These are phyloP conservation scores for Cepphus grylle DNA, from an alignment of 2,113 vertebrate genomes.

Conservation along the genomic window DNA sequence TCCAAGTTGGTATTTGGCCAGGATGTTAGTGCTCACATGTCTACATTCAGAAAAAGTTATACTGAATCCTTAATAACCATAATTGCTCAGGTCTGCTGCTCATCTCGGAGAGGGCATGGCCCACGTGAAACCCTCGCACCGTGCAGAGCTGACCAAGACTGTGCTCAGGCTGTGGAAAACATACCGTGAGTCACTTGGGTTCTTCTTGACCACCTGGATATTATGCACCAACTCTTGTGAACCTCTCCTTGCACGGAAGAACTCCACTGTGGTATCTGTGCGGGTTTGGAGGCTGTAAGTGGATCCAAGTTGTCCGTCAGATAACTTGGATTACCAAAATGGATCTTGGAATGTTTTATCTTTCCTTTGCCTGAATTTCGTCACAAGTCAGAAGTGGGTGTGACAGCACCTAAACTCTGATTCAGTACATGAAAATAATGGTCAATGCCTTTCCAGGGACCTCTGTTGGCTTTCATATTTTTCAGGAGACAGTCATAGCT, in stretches of 20 bases:
- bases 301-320: accelerated
- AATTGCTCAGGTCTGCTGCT: not conserved
- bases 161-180: not conserved
- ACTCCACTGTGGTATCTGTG: not conserved
- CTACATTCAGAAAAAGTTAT: not conserved
- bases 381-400: accelerated
- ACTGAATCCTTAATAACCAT: not conserved
- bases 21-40: not conserved
- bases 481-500: not conserved
- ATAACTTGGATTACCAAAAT: not conserved
- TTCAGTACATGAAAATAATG: not conserved
- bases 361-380: not conserved
- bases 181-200: too few relatives aligned
- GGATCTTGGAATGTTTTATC: not conserved
- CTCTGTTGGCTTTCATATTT: not conserved
- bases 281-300: not conserved
- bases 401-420: not conserved
- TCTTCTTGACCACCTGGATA: not conserved
- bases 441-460: not conserved
- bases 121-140: not conserved
- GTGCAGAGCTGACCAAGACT: not conserved
- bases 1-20: not conserved
- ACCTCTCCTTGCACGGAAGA: accelerated
- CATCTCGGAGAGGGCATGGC: accelerated
- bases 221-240: too few relatives aligned